Base-by-base conservation (phyloP, 2,113 vertebrate genomes). In the Cyanoderma ruficeps region DNA sequence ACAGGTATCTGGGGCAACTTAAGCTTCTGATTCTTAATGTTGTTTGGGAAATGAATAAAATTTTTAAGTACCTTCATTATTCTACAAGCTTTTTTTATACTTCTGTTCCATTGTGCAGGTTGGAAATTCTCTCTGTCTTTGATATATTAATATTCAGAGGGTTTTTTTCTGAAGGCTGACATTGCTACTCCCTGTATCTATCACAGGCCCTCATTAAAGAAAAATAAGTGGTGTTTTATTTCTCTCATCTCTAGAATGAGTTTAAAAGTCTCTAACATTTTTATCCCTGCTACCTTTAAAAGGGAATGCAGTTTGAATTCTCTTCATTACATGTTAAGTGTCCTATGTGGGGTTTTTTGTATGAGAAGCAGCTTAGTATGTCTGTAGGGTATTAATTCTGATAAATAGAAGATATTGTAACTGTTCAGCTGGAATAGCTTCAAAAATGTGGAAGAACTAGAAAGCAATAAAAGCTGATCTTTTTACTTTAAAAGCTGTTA, bases 331-430 rank as follows among this genome's bases (percentile, higher is more conserved):
- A 4, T 69, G 22, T 69, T 67, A 69, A 57, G 27, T 41, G 35
- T 72, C 35, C 28, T 80, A 1, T 6, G 1, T 49, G 39, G 6
- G 0, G 0, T n/a, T 70, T 81, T 59, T 61, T 74, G 24, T 71
- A 33, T 27, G 11, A 84, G 71, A 64, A 87, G 28, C 53, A 80
- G 23, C 35, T 75, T 82, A 35, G 3, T 70, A 31, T 42, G 37
- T 74, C 46, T 79, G 21, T 33, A 63, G 37, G 56, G 6, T 86
- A 24, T 83, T 85, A 70, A 57, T 0, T 4, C 20, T 83, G 70
- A 60, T 88, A 77, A 82, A 80, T 86, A 78, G 80, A 90, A 68
- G 11, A 42, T 72, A 6, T 7, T 55, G 28, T 83, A 81, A 31
- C 19, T 3, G 0, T 83, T 49, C 39, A 63, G 24, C 42, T 81